Evolutionary conservation across 2,888 invertebrate species (phyloP).

Genomic region (Mesorhabditis belari): DNA sequence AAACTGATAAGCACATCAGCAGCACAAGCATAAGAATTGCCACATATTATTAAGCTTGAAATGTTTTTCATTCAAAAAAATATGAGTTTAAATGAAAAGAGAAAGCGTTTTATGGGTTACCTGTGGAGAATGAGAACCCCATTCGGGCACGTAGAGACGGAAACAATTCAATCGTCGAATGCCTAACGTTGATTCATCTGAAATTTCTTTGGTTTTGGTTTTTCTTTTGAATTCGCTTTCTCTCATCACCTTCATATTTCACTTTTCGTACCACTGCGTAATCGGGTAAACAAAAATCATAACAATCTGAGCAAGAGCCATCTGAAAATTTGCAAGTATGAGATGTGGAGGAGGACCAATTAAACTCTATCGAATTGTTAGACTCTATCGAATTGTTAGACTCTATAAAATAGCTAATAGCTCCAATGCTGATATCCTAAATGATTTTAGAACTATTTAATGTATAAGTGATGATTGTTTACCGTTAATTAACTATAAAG

Average conservation of each 20-base stretch:
- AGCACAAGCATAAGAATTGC: too few relatives aligned
- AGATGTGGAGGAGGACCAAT: slow-evolving; percentile 4
- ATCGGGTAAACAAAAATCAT: slow-evolving; percentile 51
- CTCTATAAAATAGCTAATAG: too few relatives aligned
- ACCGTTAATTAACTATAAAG: too few relatives aligned
- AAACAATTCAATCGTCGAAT: slow-evolving; percentile 49
- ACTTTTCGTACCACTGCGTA: slow-evolving; percentile 44
- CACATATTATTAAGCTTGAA: not conserved
- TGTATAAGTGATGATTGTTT: too few relatives aligned
- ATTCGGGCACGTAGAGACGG: slow-evolving; percentile 47
- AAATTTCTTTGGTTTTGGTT: not conserved
- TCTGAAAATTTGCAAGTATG: slow-evolving; percentile 24
- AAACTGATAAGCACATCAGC: too few relatives aligned
- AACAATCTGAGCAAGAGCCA: slow-evolving; percentile 44
- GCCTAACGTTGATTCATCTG: slow-evolving; percentile 42
- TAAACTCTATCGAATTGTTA: too few relatives aligned
- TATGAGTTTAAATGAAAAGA: not conserved
- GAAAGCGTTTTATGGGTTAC: not conserved
- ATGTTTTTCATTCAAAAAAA: not conserved
- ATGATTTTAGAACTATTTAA: too few relatives aligned
- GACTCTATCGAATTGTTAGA: too few relatives aligned
- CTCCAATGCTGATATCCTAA: too few relatives aligned
- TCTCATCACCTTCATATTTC: slow-evolving; percentile 17
- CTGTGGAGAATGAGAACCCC: slow-evolving; percentile 28
- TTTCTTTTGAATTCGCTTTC: too few relatives aligned